Conservation (phyloP, 2,113 vertebrate genomes). For the Datnioides undecimradiatus region DNA sequence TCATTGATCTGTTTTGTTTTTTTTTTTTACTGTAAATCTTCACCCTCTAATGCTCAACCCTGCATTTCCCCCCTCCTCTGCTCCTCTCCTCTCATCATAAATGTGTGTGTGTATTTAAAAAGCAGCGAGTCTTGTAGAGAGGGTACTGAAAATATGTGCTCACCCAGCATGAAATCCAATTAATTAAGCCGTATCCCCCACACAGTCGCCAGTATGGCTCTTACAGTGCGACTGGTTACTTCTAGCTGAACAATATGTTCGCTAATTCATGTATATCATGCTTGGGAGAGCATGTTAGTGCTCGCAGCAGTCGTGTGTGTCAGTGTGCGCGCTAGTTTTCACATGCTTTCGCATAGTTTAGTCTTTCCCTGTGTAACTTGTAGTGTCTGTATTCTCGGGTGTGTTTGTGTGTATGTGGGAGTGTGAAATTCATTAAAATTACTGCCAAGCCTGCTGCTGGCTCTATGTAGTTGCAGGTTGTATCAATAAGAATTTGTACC, state of each 20-base stretch:
- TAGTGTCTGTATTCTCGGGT: conserved; percentile 15
- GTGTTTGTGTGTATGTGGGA: conserved; percentile 26
- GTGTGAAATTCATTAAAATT: conserved; percentile 51
- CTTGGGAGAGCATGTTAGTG: conserved; percentile 58
- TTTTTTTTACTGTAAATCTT: not conserved
- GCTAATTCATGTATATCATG: conserved; percentile 62
- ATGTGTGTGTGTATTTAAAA: conserved; percentile 32
- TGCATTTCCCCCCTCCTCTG: not conserved
- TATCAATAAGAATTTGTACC: not conserved
- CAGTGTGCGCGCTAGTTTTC: conserved; percentile 19
- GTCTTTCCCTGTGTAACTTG: conserved; percentile 23
- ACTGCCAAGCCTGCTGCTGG: conserved; percentile 40
- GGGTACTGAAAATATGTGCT: conserved; percentile 50
- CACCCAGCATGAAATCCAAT: conserved; percentile 71
- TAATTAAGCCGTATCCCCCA: conserved; percentile 61
- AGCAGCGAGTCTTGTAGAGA: conserved; percentile 21
- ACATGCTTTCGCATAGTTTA: conserved; percentile 10
- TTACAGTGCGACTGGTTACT: conserved; percentile 40
- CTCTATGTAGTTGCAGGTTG: conserved; percentile 4
- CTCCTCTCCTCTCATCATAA: conserved; percentile 8
- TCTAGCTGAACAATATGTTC: conserved; percentile 63
- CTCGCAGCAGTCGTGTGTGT: conserved; percentile 36
- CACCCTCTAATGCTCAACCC: not conserved
- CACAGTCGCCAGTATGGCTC: conserved; percentile 26
- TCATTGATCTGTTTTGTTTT: not conserved